Conservation (phyloP, 2,888 invertebrate species). For the Rugalucina vietnamica region DNA sequence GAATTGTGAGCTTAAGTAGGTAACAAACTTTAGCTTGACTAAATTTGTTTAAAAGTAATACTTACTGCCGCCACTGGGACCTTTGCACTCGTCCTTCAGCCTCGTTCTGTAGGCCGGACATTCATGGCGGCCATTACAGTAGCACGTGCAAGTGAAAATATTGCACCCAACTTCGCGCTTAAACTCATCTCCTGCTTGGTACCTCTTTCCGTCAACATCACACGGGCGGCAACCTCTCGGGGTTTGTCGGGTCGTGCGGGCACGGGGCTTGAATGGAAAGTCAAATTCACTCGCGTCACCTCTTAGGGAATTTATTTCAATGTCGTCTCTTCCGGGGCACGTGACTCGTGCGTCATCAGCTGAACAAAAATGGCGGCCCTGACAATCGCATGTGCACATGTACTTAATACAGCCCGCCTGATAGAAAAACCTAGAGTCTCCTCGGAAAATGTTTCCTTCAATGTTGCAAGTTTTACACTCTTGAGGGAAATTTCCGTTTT, state of each 20-base stretch:
- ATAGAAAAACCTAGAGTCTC: slow-evolving; percentile 49
- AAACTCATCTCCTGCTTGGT: slow-evolving; percentile 63
- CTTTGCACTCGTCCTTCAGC: slow-evolving; percentile 30
- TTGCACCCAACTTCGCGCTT: slow-evolving; percentile 65
- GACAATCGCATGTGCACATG: slow-evolving; percentile 65
- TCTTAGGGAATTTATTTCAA: background rate
- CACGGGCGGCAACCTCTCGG: slow-evolving; percentile 30
- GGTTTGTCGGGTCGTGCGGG: slow-evolving; percentile 21
- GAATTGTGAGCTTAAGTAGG: no score
- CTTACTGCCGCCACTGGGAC: background rate
- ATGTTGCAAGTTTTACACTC: slow-evolving; percentile 60
- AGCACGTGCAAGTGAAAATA: slow-evolving; percentile 70
- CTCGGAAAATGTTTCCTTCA: slow-evolving; percentile 55
- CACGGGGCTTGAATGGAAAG: background rate
- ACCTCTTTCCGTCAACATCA: slow-evolving; percentile 18
- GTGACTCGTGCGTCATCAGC: slow-evolving; percentile 41
- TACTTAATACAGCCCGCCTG: slow-evolving; percentile 52
- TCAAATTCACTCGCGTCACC: background rate
- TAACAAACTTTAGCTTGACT: no score
- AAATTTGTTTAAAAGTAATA: no score
- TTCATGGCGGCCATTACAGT: slow-evolving; percentile 69
- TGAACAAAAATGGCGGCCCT: slow-evolving; percentile 59
- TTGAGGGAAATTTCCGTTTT: slow-evolving; percentile 18
- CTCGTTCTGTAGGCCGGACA: slow-evolving; percentile 64
- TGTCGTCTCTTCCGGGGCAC: slow-evolving; percentile 7